These are phyloP conservation scores for Crax fasciolata DNA, from an alignment of 2,797 vertebrate species.

Conservation along the genomic window DNA sequence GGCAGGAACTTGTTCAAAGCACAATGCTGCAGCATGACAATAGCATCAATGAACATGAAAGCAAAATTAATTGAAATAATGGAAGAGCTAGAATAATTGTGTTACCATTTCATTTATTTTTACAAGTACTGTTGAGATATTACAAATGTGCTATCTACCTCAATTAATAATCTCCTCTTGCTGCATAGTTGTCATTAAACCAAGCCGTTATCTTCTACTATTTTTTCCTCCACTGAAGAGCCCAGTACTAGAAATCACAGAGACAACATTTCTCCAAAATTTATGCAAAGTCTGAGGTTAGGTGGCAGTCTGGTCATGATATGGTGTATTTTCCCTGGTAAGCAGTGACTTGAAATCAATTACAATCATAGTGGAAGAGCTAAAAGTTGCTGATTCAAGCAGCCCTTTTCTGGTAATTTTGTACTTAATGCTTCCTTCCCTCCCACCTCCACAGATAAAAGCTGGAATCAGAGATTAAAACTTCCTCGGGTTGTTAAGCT, in stretches of 20 bases:
- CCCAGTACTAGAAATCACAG: not conserved
- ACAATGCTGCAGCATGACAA: not conserved
- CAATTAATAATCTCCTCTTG: slow-evolving; percentile 1
- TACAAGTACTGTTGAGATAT: not conserved
- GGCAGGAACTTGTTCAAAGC: slow-evolving; percentile 11
- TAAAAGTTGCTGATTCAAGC: slow-evolving; percentile 53
- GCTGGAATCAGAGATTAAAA: slow-evolving; percentile 18
- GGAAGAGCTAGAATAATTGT: slow-evolving; percentile 18
- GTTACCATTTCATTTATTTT: slow-evolving; percentile 22
- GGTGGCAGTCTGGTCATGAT: slow-evolving; percentile 8
- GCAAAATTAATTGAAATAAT: slow-evolving; percentile 6
- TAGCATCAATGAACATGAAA: slow-evolving; percentile 15
- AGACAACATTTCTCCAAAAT: slow-evolving; percentile 1
- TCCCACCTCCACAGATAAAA: slow-evolving; percentile 34
- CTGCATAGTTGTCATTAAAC: not conserved
- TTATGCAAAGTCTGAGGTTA: not conserved
- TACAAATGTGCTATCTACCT: not conserved
- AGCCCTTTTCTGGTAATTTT: not conserved
- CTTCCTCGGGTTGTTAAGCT: not conserved
- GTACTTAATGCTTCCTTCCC: not conserved
- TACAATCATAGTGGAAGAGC: slow-evolving; percentile 17
- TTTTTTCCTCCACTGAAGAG: not conserved
- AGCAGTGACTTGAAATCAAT: slow-evolving; percentile 65
- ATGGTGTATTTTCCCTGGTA: not conserved
- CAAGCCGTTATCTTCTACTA: not conserved